Conservation (phyloP, 2,113 vertebrate species). For the Melanerpes formicivorus region DNA sequence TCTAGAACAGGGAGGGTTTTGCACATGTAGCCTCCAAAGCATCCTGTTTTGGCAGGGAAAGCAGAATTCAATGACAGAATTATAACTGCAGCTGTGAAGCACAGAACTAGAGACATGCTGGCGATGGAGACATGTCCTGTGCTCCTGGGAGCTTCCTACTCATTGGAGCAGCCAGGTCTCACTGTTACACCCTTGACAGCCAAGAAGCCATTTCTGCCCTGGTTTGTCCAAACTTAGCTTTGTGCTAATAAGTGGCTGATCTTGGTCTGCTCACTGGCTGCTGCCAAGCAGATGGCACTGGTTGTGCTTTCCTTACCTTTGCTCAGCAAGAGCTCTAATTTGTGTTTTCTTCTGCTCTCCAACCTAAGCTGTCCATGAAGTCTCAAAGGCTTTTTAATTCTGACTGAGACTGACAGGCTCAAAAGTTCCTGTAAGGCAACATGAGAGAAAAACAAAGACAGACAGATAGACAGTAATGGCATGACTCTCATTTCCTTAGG, state of each 20-base stretch:
- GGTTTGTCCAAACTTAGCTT: background rate
- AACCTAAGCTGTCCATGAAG: background rate
- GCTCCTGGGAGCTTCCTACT: background rate
- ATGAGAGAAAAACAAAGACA: conserved; percentile 38
- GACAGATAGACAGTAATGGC: conserved; percentile 36
- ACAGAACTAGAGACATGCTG: background rate
- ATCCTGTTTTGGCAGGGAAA: background rate
- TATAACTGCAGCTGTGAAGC: background rate
- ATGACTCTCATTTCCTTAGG: conserved; percentile 35
- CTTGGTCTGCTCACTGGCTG: background rate
- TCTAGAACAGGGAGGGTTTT: background rate
- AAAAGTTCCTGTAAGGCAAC: conserved; percentile 35
- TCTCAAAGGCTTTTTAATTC: background rate
- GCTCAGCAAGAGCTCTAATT: background rate
- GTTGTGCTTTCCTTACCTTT: background rate
- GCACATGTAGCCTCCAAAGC: background rate
- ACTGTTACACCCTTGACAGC: fast-evolving
- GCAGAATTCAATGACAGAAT: background rate
- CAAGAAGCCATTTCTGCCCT: background rate
- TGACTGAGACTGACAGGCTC: background rate
- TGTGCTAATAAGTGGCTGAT: background rate
- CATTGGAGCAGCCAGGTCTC: background rate
- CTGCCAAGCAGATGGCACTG: background rate
- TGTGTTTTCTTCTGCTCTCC: background rate
- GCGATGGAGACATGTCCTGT: background rate